A percentile compares a stretch with the other conserved stretches of the same genome.
phyloP scores from a whole-genome alignment of 2,113 vertebrate genomes.

The Eulemur rufifrons region DNA sequence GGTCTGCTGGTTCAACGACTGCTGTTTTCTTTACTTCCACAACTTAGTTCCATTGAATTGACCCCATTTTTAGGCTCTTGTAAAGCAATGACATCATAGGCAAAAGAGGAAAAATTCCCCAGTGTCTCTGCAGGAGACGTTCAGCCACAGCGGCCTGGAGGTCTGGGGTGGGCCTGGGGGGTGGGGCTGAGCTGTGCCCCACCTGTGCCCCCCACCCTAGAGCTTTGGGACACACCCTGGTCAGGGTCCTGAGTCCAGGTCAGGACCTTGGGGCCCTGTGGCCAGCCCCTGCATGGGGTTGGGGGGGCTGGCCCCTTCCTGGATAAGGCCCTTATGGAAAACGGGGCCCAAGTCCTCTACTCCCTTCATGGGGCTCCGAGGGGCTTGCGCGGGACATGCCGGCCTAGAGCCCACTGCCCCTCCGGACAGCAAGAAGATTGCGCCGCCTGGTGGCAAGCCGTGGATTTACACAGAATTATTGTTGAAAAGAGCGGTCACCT shows the following conservation, averaged over 20 bases:
- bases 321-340: background rate
- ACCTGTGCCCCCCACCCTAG: background rate
- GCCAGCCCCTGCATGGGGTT: background rate
- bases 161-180: background rate
- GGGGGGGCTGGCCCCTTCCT: background rate
- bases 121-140: background rate
- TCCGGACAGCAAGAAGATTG: background rate
- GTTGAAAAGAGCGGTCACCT: background rate
- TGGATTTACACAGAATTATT: background rate
- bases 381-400: accelerated
- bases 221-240: background rate
- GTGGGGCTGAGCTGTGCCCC: background rate
- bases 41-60: background rate
- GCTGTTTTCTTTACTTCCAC: background rate
- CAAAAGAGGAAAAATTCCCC: background rate
- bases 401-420: background rate
- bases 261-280: background rate
- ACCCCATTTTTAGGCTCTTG: background rate
- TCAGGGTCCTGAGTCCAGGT: too few species aligned
- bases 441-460: background rate
- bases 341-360: background rate
- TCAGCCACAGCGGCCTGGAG: background rate
- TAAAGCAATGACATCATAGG: background rate
- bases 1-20: background rate
- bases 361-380: background rate